These are phyloP conservation scores for Harpalus rufipes DNA, from an alignment of 2,888 invertebrate species.

Conservation along the genomic window DNA sequence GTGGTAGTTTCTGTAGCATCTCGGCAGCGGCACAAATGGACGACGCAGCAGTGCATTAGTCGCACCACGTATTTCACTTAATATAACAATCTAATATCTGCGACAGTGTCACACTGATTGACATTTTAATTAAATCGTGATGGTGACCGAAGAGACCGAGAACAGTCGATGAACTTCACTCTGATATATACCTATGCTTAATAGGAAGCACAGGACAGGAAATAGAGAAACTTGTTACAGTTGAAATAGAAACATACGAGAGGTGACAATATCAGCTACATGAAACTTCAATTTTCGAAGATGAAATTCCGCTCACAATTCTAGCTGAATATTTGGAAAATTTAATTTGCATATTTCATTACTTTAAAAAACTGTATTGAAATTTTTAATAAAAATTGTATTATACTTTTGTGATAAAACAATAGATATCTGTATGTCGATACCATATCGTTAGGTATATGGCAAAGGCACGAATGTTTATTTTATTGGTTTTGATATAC, in stretches of 20 bases:
- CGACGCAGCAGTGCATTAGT: constrained; percentile 59
- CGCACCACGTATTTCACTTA: constrained; percentile 58
- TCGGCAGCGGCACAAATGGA: constrained; percentile 27
- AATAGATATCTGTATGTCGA: no score
- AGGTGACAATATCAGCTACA: background rate
- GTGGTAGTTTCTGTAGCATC: background rate
- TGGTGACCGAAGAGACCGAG: constrained; percentile 28
- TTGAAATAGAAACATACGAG: background rate
- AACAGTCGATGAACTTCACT: constrained; percentile 6
- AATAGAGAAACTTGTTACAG: background rate
- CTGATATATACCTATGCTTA: constrained; percentile 1
- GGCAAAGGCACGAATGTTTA: no score
- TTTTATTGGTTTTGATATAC: no score
- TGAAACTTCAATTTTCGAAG: background rate
- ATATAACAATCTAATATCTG: constrained; percentile 64
- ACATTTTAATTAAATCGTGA: constrained; percentile 64
- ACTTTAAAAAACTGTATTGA: background rate
- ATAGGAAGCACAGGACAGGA: background rate
- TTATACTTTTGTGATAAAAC: no score
- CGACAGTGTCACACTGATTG: constrained; percentile 59
- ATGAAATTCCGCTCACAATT: background rate
- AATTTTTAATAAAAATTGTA: background rate
- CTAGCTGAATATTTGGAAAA: background rate
- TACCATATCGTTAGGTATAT: no score
- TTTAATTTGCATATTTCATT: background rate